Evolutionary conservation across 2,888 invertebrate genomes (phyloP).

Genomic region (Peribatodes rhomboidaria): DNA sequence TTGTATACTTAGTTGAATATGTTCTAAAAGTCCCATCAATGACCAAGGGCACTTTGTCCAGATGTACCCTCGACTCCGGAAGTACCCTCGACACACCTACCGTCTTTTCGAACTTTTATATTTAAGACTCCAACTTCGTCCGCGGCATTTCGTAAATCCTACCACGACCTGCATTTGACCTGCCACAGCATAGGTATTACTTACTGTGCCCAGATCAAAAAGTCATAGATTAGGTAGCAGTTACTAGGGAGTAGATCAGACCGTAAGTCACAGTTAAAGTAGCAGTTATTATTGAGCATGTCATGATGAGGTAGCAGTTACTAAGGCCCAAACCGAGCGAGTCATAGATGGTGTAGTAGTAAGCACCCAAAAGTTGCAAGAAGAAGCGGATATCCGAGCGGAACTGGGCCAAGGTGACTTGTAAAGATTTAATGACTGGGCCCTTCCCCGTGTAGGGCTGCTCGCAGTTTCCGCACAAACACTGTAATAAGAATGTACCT

Average conservation of each 20-base stretch:
- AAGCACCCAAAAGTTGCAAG: slow-evolving; percentile 33
- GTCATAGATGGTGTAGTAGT: slow-evolving; percentile 23
- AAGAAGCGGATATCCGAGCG: slow-evolving; percentile 39
- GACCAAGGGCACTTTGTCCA: slow-evolving; percentile 4
- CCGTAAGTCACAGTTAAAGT: slow-evolving; percentile 12
- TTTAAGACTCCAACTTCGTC: slow-evolving; percentile 22
- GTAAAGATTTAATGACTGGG: slow-evolving; percentile 65
- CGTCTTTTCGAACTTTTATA: slow-evolving; percentile 30
- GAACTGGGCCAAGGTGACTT: slow-evolving; percentile 65
- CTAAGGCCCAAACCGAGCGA: not conserved
- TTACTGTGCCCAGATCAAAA: slow-evolving; percentile 2
- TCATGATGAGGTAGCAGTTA: not conserved
- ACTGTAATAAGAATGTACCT: not conserved
- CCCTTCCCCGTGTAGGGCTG: slow-evolving; percentile 47
- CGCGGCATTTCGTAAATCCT: slow-evolving; percentile 31
- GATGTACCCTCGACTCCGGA: slow-evolving; percentile 5
- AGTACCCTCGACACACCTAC: slow-evolving; percentile 7
- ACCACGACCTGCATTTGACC: slow-evolving; percentile 33
- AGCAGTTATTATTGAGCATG: slow-evolving; percentile 18
- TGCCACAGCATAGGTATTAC: not conserved
- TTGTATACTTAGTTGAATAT: slow-evolving; percentile 2
- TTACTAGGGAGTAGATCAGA: not conserved
- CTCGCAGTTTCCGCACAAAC: slow-evolving; percentile 2
- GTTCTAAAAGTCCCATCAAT: slow-evolving; percentile 9
- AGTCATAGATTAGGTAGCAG: not conserved